These are phyloP conservation scores for Drosophila tanythrix DNA, from an alignment of 2,888 invertebrate species.

Conservation along the genomic window DNA sequence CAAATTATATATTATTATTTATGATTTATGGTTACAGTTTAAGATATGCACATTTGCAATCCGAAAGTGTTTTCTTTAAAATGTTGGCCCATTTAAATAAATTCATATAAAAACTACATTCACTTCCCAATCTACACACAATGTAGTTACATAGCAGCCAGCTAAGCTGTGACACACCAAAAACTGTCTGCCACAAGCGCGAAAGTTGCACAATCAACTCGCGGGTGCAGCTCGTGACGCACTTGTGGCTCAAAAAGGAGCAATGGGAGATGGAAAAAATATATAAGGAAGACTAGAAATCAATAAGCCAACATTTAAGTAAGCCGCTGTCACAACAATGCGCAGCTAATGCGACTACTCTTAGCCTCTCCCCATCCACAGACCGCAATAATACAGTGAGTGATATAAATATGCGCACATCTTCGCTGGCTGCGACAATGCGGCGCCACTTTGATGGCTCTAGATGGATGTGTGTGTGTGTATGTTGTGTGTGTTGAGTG, in stretches of 20 bases:
- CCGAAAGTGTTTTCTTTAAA: slow-evolving; percentile 9
- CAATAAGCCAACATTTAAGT: slow-evolving; percentile 71
- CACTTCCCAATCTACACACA: slow-evolving; percentile 3
- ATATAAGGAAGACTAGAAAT: slow-evolving; percentile 39
- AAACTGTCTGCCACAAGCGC: slow-evolving; percentile 32
- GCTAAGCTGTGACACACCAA: slow-evolving; percentile 10
- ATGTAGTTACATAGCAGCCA: slow-evolving; percentile 36
- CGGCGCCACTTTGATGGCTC: slow-evolving; percentile 63
- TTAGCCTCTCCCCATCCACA: slow-evolving; percentile 4
- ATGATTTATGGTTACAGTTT: not conserved
- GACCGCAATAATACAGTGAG: slow-evolving; percentile 55
- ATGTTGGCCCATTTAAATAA: slow-evolving; percentile 18
- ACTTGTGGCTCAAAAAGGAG: slow-evolving; percentile 32
- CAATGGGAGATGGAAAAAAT: slow-evolving; percentile 5
- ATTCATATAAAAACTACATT: slow-evolving; percentile 10
- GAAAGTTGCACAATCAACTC: slow-evolving; percentile 34
- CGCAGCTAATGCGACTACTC: slow-evolving; percentile 49
- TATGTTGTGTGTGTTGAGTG: not conserved
- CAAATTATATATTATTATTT: not conserved
- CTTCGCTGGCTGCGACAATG: slow-evolving; percentile 39
- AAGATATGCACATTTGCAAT: not conserved
- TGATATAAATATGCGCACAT: slow-evolving; percentile 70
- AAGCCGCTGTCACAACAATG: slow-evolving; percentile 65
- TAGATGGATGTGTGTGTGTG: not conserved
- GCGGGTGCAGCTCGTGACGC: slow-evolving; percentile 50